Evolutionary conservation across 1,140 invertebrate species (phyloP), one percentile per base, ranked within the genome.

Genomic region (Hylaeus volcanicus): DNA sequence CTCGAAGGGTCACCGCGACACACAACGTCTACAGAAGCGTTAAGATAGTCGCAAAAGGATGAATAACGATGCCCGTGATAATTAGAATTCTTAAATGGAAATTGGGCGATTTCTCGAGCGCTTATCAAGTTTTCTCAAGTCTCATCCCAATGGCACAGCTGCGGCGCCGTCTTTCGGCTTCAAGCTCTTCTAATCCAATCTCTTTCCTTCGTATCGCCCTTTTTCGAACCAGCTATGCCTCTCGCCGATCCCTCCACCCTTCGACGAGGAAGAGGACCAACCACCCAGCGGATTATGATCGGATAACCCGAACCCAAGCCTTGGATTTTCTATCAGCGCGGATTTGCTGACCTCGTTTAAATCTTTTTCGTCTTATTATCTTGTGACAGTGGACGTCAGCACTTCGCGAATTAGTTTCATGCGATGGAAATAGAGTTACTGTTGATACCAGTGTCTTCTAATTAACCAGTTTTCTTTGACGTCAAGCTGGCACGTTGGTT

Each of bases 291-390:
- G 80, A 78, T 82, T 82, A 82, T 71, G 74, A 82, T 82, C 80
- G 74, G 74, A 82, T 82, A 78, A 82, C 74, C 64, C 45, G n/a
- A 26, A 58, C 48, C 37, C 14, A 8, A 39, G 8, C 70, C n/a
- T 26, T 51, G 80, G 58, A 77, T 77, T 83, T 70, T 83, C 81
- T 60, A 65, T 70, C 68, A 81, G 48, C 74, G 9, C 3, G 69
- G 63, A 80, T 80, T 66, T 66, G 58, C 65, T 75, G 69, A 69
- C 68, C 79, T 84, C 82, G 65, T 81, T 71, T 79, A 76, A 74
- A 75, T 80, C 61, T 60, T 60, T 80, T 72, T 37, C 12, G 5
- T 26, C 45, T 43, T 74, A 74, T 74, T 80, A 80, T 80, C 51
- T 60, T 66, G n/a, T 14, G 60, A 48, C 56, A 14, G 45, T 73